phyloP scores from a whole-genome alignment of 2,888 invertebrate species.

The Cosmia trapezina region DNA sequence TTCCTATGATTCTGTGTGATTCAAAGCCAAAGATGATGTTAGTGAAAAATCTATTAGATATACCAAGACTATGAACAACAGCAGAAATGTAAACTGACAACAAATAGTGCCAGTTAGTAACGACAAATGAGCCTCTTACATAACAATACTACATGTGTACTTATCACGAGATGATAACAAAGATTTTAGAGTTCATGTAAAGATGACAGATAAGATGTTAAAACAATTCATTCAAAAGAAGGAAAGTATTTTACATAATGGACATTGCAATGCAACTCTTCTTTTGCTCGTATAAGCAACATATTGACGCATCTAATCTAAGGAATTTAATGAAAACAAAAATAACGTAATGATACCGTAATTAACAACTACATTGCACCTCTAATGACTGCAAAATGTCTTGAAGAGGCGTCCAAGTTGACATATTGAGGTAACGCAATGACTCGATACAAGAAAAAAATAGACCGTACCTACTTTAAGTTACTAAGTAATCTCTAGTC shows the following conservation, averaged over 20 bases:
- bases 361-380: background rate
- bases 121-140: conserved; percentile 14
- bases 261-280: background rate
- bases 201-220: conserved; percentile 58
- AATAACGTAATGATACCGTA: background rate
- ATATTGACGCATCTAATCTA: background rate
- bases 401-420: background rate
- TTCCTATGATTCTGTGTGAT: background rate
- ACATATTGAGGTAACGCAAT: background rate
- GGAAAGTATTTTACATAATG: conserved; percentile 2
- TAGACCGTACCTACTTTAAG: background rate
- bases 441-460: background rate
- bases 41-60: background rate
- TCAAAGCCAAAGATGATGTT: background rate
- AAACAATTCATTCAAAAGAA: conserved; percentile 35
- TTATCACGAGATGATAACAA: conserved; percentile 49
- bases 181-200: conserved; percentile 39
- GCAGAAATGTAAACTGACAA: background rate
- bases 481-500: conserved; percentile 14
- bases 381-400: background rate
- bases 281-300: background rate
- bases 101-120: background rate
- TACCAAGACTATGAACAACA: background rate
- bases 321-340: background rate
- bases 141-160: conserved; percentile 37